Base-by-base conservation (phyloP, 2,113 vertebrate genomes). In the Hippocampus abdominalis region DNA sequence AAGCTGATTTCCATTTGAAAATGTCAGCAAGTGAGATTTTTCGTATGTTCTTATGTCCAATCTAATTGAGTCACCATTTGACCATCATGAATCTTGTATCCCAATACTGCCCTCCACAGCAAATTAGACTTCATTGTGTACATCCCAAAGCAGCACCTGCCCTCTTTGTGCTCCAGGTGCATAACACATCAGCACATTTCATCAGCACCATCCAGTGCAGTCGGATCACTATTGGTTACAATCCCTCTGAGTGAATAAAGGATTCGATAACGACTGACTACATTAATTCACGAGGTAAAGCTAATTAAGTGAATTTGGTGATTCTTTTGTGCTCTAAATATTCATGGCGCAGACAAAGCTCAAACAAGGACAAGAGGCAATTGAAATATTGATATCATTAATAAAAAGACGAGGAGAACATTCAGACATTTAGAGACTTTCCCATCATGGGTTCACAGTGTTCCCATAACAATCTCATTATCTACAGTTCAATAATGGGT, bases 1-100 rank as follows among this genome's bases (percentile, higher is more conserved):
- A 18, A 83, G 16, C 68, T 70, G 54, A 82, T 85, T 81, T 82
- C 70, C 71, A 84, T 82, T 59, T 63, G 59, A 84, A 87, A 81
- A 84, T 87, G 69, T 23, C 74, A 81, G 62, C 53, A 29, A 59
- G 75, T 4, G 42, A 76, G 65, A 68, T 79, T 70, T 71, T 42
- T 60, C 2, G 23, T 51, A 81, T 27, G 60, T 36, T 61, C 4
- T 1, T 48, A 48, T 71, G 75, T 74, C 76, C 73, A 42, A 79
- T n/a, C 72, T 67, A 80, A 78, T 81, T 49, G 70, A 86, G 81
- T 2, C 77, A 69, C 59, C 57, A 78, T 77, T 71, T 60, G 60
- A 54, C 68, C 32, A 66, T 79, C 57, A 60, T 44, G 48, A 48
- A 69, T 78, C 68, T 71, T 79, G 77, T 65, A n/a, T 62, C 20